phyloP scores from a whole-genome alignment of 1,140 invertebrate genomes.

The Drosophila erecta region DNA sequence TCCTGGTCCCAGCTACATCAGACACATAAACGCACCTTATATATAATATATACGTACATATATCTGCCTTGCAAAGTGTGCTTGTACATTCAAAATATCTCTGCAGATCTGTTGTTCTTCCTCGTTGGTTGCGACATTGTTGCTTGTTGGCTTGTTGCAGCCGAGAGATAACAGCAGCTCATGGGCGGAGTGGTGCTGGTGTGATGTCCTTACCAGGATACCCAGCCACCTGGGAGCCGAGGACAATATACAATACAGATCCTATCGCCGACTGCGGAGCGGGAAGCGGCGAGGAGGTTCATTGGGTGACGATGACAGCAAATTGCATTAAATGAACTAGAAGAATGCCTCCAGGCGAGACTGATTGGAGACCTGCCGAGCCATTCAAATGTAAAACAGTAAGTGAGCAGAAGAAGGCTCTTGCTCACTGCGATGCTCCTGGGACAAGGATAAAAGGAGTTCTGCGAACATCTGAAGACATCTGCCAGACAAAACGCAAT shows the following conservation, averaged over 20 bases:
- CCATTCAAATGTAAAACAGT: slow-evolving; percentile 25
- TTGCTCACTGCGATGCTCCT: neutral
- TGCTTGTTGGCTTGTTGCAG: slow-evolving; percentile 48
- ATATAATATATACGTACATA: neutral
- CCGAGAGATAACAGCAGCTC: slow-evolving; percentile 40
- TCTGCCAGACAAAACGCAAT: neutral
- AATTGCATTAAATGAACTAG: slow-evolving; percentile 60
- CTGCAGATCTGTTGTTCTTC: slow-evolving; percentile 15
- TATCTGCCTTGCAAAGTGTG: neutral
- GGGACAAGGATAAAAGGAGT: slow-evolving; percentile 11
- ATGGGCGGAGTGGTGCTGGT: neutral
- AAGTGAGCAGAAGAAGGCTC: slow-evolving; percentile 15
- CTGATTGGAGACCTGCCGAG: slow-evolving; percentile 38
- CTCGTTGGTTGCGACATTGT: slow-evolving; percentile 17
- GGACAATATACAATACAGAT: slow-evolving; percentile 37
- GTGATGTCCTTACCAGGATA: neutral
- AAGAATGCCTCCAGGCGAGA: slow-evolving; percentile 45
- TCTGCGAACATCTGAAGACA: neutral
- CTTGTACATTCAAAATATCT: slow-evolving; percentile 20
- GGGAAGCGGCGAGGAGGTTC: neutral
- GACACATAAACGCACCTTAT: neutral
- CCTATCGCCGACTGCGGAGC: neutral
- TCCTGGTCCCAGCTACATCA: neutral
- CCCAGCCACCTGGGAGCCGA: slow-evolving; percentile 31
- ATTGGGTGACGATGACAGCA: slow-evolving; percentile 51